Percentiles rank a stretch among this genome's conserved stretches.
These are phyloP conservation scores for Dysmachus trigonus DNA, from an alignment of 2,888 invertebrate species.

Conservation along the genomic window DNA sequence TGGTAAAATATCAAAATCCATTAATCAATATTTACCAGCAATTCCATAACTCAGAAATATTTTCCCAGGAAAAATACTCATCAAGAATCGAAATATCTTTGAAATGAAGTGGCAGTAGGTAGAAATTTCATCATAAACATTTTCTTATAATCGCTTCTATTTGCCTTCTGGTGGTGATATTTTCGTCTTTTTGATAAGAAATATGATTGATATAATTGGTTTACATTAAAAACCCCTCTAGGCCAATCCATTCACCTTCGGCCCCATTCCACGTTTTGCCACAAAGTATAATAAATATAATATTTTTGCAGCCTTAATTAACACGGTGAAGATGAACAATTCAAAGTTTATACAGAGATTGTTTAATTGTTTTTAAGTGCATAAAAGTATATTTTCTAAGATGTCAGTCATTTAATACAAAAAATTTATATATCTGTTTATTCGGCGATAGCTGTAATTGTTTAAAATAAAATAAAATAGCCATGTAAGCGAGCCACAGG, in stretches of 20 bases:
- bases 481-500: not conserved
- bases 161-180: not conserved
- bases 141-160: not conserved
- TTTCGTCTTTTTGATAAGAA: not conserved
- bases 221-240: not conserved
- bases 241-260: not conserved
- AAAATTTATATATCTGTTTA: not conserved
- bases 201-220: not conserved
- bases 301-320: not conserved
- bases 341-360: not conserved
- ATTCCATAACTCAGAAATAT: not conserved
- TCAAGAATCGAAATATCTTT: not conserved
- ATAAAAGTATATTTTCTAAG: slow-evolving; percentile 12
- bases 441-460: slow-evolving; percentile 6
- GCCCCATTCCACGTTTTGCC: not conserved
- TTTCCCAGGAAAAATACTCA: not conserved
- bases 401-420: slow-evolving; percentile 15
- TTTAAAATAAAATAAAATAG: no score
- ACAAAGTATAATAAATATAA: not conserved
- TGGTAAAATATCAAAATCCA: not conserved
- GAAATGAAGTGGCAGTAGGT: not conserved
- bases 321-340: not conserved
- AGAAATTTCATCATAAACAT: not conserved
- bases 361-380: not conserved
- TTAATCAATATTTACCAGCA: not conserved